Evolutionary conservation across 1,140 invertebrate genomes (phyloP), one percentile per base, ranked within the genome.

Genomic region (Drosophila lowei): DNA sequence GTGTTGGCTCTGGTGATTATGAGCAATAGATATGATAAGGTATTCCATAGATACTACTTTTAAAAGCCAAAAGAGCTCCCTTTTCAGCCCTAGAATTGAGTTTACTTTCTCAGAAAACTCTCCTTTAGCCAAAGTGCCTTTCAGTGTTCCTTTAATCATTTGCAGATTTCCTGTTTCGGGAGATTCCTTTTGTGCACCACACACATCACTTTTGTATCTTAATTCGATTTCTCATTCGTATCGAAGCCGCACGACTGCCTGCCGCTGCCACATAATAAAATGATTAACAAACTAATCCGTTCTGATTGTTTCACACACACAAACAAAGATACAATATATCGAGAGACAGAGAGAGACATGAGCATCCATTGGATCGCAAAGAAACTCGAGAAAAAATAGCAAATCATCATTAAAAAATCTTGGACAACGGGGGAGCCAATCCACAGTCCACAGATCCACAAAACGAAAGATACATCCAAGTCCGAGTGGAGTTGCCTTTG

Each of bases 211-310:
- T 65, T 60, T 16, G 23, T 57, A 58, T 67, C 56, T 67, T n/a
- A 13, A 73, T 55, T 58, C 30, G 44, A 30, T 61, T 63, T 48
- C 56, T 34, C 55, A 72, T 53, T 64, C 34, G 60, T 21, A 48
- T 47, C 42, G 44, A 55, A 55, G 15, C 15, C 52, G 43, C n/a
- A 4, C 11, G 43, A 30, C 30, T 23, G 23, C n/a, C 13, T 25
- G 18, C 46, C 55, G 46, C 59, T 58, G 78, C 49, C 74, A 62
- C 54, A 72, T 70, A 83, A 79, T 88, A 88, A 86, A 86, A 65
- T 86, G 71, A 88, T 86, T 83, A 88, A 86, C 83, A 88, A 83
- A 88, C 84, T 88, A 88, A 86, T 86, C 78, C 78, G 65, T 67
- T 83, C 23, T 67, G 83, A 86, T 86, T 86, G 78, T 76, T 88